A percentile compares a stretch with the other conserved stretches of the same genome.
These are phyloP conservation scores for Zaprionus ghesquierei DNA, from an alignment of 1,140 invertebrate genomes.

Conservation along the genomic window DNA sequence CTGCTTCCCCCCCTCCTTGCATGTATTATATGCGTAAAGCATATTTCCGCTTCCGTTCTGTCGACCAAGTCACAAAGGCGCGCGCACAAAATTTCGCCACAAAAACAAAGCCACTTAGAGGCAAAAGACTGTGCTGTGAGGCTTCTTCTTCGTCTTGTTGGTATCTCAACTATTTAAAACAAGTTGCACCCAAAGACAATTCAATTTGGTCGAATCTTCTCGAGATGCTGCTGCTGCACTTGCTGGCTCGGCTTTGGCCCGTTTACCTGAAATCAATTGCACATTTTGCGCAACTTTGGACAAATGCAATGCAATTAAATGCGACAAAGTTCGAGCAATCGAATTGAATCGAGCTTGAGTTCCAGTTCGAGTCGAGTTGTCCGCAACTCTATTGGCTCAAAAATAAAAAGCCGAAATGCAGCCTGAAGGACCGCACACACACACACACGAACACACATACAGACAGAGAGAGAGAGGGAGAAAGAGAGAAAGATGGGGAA, in stretches of 20 bases:
- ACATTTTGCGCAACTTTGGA: slow-evolving; percentile 44
- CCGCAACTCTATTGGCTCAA: slow-evolving; percentile 30
- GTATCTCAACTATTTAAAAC: slow-evolving; percentile 29
- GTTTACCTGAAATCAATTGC: slow-evolving; percentile 63
- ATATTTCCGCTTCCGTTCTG: slow-evolving; percentile 46
- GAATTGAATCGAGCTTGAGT: slow-evolving; percentile 54
- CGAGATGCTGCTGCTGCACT: neutral
- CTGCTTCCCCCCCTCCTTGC: neutral
- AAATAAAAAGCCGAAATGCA: slow-evolving; percentile 25
- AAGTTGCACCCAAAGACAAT: slow-evolving; percentile 37
- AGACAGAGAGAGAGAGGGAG: too few relatives aligned
- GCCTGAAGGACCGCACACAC: neutral
- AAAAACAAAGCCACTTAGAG: slow-evolving; percentile 14
- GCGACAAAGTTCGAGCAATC: slow-evolving; percentile 77
- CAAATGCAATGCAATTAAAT: slow-evolving; percentile 79
- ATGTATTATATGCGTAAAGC: slow-evolving; percentile 47
- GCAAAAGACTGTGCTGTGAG: slow-evolving; percentile 1
- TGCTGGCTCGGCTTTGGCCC: neutral
- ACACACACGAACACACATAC: too few relatives aligned
- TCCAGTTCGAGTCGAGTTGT: slow-evolving; percentile 7
- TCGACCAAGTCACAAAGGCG: slow-evolving; percentile 52
- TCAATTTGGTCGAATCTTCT: slow-evolving; percentile 13
- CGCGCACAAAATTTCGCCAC: slow-evolving; percentile 7
- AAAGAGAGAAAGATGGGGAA: too few relatives aligned
- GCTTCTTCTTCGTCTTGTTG: neutral